These are phyloP conservation scores for Hypocryptadius cinnamomeus DNA, from an alignment of 2,113 vertebrate species.

Conservation along the genomic window DNA sequence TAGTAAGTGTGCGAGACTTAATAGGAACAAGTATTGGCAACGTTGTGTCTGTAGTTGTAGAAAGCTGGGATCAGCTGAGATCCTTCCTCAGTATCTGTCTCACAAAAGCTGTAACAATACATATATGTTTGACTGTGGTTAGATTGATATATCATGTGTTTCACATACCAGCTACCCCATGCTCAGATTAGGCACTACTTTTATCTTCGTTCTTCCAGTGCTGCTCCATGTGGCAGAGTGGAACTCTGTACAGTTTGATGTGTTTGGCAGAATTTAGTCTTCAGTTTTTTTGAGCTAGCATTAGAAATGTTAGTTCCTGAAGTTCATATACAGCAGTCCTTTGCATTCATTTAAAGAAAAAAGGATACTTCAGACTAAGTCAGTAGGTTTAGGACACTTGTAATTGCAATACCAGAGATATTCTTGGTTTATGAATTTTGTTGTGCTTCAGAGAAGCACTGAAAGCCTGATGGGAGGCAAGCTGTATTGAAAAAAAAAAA, in stretches of 20 bases:
- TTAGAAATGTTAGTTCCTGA: background rate
- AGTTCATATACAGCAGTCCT: background rate
- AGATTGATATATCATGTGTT: background rate
- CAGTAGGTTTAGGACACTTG: background rate
- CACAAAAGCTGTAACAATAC: background rate
- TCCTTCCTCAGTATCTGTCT: background rate
- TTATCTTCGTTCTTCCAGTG: background rate
- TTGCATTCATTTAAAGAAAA: background rate
- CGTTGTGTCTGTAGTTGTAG: fast-evolving
- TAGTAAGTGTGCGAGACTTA: background rate
- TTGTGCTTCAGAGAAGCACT: background rate
- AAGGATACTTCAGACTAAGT: background rate
- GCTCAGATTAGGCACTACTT: background rate
- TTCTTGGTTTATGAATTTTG: background rate
- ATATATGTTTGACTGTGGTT: background rate
- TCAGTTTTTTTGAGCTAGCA: background rate
- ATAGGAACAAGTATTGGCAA: background rate
- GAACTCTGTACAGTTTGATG: background rate
- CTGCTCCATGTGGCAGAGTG: background rate
- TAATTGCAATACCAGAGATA: background rate
- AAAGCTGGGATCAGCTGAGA: background rate
- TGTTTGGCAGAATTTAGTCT: background rate
- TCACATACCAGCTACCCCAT: background rate
- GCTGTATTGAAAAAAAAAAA: background rate
- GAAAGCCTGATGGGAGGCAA: background rate